Conservation (phyloP, 1,140 invertebrate genomes). For the Pectinophora gossypiella region DNA sequence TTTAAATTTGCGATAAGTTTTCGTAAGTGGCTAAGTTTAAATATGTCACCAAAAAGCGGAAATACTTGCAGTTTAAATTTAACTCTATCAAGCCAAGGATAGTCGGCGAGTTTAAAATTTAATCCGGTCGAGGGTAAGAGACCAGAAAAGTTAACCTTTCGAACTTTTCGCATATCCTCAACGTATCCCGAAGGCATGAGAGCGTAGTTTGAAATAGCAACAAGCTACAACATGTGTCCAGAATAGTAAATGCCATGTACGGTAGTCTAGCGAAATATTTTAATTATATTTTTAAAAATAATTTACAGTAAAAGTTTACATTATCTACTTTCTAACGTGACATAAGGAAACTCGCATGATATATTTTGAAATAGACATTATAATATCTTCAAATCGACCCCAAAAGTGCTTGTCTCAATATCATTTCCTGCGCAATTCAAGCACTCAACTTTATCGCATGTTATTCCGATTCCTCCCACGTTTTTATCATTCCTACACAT, state of each 20-base stretch:
- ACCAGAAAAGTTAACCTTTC: conserved; percentile 4
- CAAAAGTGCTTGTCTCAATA: not conserved
- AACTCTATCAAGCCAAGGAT: not conserved
- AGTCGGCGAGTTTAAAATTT: conserved; percentile 2
- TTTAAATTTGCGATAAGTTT: too few species aligned
- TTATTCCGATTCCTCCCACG: conserved; percentile 17
- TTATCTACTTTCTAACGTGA: too few species aligned
- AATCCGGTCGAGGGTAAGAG: not conserved
- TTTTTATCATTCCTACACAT: conserved; percentile 25
- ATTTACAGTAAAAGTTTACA: too few species aligned
- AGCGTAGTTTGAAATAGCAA: too few species aligned
- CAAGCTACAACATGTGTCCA: too few species aligned
- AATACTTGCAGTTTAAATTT: not conserved
- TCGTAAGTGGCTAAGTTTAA: not conserved
- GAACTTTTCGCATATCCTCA: not conserved
- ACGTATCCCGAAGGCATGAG: not conserved
- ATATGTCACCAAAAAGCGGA: not conserved
- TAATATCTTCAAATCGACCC: too few species aligned
- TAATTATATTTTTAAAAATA: too few species aligned
- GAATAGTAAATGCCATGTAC: too few species aligned
- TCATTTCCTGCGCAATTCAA: not conserved
- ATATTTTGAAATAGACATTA: too few species aligned
- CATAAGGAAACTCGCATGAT: too few species aligned
- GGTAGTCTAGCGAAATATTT: too few species aligned
- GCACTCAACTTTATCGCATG: not conserved